Evolutionary conservation across 1,140 invertebrate genomes (phyloP), one percentile per base, ranked within the genome.

Genomic region (Pomphorhynchus laevis): DNA sequence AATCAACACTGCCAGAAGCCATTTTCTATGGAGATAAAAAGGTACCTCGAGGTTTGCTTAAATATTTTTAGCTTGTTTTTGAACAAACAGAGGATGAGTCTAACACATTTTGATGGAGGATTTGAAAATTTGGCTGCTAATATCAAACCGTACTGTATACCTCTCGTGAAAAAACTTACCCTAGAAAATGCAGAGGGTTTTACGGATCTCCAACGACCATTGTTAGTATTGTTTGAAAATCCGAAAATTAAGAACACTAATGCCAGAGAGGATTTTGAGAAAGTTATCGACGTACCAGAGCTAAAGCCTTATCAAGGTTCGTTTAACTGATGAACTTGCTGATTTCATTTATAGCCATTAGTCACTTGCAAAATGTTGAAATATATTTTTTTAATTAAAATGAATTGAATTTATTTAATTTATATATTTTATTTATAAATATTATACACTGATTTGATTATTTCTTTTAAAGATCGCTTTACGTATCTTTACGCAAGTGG

Each of bases 321-420:
- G n/a, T n/a, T n/a, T 95, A 9, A 95, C 86, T 0, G 89, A 98
- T 62, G 86, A 95, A 64, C n/a, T 98, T 98, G 58, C 63, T 98
- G 4, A 93, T 98, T 47, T 56, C 98, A 2, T 98, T 98, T 57
- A 61, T 77, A 46, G 72, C 93, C 32, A 60, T 63, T 23, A 65
- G 56, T 24, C 69, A 82, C 50, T 57, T 95, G 24, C 44, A 70
- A 9, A 63, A 67, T 47, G 77, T 91, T 55, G 86, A 82, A 69
- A 71, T 80, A 91, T 65, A 51, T 46, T 46, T 16, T 21, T 20
- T 20, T 34, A 5, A 2, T 9, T 34, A 33, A 14, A 16, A 9
- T 16, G 2, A 33, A 24, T 24, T 31, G 5, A 5, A 40, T 23
- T 16, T 20, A 17, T 23, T 6, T 14, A 5, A 37, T 34, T 18